A percentile compares a stretch with the other conserved stretches of the same genome.
These are phyloP conservation scores for Penaeus indicus DNA, from an alignment of 1,140 invertebrate species.

Conservation along the genomic window DNA sequence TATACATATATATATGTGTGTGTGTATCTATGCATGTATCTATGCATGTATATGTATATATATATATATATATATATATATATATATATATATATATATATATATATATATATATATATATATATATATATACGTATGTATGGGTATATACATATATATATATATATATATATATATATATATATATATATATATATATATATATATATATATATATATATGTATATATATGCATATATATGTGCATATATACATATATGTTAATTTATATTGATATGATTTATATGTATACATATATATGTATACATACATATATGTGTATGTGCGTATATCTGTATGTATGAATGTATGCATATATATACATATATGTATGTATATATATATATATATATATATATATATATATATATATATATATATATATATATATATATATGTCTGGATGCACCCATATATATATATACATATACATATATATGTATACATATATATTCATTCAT, in stretches of 20 bases:
- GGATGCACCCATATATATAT: not conserved
- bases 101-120: conserved; percentile 8
- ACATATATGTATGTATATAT: conserved; percentile 6
- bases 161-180: conserved; percentile 16
- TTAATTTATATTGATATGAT: not conserved
- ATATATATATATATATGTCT: conserved; percentile 4
- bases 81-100: no score
- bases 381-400: no score
- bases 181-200: conserved; percentile 20
- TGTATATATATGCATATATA: conserved; percentile 4
- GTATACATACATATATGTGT: conserved; percentile 7
- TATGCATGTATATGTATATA: not conserved
- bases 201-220: conserved; percentile 11
- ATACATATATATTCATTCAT: conserved; percentile 1
- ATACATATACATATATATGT: conserved; percentile 11
- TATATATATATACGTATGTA: not conserved
- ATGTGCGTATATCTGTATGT: conserved; percentile 5
- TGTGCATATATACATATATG: conserved; percentile 8
- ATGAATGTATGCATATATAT: conserved; percentile 7
- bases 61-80: no score
- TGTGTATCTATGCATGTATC: not conserved
- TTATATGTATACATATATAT: not conserved
- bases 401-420: not conserved
- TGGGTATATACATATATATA: not conserved
- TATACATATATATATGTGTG: not conserved